phyloP scores from a whole-genome alignment of 2,113 vertebrate genomes.

The Corvus hawaiiensis region DNA sequence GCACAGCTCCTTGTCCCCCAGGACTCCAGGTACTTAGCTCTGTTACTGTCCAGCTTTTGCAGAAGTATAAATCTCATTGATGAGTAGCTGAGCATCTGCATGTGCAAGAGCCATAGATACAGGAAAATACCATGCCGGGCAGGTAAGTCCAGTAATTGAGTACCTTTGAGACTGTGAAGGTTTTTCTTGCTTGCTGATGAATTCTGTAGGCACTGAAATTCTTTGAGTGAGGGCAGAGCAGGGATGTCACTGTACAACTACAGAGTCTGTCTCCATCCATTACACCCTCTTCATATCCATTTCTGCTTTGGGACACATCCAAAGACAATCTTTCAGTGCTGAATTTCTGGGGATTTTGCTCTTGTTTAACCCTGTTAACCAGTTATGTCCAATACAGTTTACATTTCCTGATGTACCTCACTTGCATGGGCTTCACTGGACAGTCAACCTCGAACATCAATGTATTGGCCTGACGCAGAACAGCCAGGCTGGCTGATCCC shows the following conservation, averaged over 20 bases:
- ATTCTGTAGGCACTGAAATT: neutral
- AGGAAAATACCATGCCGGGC: neutral
- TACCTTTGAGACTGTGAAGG: neutral
- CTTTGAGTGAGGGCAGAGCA: neutral
- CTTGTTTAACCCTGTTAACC: neutral
- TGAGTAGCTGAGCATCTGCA: neutral
- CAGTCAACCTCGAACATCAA: neutral
- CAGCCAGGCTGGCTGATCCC: neutral
- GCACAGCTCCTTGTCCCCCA: no score
- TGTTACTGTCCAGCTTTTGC: neutral
- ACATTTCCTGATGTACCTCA: neutral
- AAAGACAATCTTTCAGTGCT: neutral
- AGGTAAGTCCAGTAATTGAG: neutral
- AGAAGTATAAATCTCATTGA: neutral
- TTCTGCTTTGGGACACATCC: neutral
- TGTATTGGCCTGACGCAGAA: neutral
- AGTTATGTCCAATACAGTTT: neutral
- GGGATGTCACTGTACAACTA: neutral
- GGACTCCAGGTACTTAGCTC: neutral
- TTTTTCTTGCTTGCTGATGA: neutral
- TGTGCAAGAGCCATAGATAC: neutral
- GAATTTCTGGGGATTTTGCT: neutral
- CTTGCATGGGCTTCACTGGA: neutral
- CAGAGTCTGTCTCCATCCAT: neutral
- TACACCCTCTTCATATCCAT: neutral